Conservation (phyloP, 2,888 invertebrate species). For the Thumatha senex region DNA sequence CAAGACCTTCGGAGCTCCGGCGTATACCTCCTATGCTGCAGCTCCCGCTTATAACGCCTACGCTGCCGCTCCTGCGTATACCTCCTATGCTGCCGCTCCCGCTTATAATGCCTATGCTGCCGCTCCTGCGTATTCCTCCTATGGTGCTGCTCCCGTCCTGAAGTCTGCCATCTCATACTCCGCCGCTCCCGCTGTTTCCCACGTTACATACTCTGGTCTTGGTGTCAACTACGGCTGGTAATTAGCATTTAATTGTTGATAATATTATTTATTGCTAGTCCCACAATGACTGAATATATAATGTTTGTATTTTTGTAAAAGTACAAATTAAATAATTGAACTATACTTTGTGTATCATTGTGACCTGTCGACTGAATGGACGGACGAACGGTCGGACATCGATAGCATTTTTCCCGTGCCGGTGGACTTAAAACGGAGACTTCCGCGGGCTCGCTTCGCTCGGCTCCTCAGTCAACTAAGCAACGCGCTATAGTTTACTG, state of each 20-base stretch:
- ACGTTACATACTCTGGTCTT: constrained; percentile 66
- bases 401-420: no score
- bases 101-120: not conserved
- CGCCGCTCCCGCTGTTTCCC: constrained; percentile 56
- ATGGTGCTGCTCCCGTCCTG: constrained; percentile 52
- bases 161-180: constrained; percentile 56
- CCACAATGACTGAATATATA: constrained; percentile 2
- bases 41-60: constrained; percentile 40
- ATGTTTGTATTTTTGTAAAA: not conserved
- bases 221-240: constrained; percentile 76
- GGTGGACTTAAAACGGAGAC: no score
- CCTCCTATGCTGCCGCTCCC: constrained; percentile 16
- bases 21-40: constrained; percentile 18
- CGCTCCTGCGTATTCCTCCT: constrained; percentile 41
- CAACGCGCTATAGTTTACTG: no score
- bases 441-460: no score
- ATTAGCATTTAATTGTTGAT: constrained; percentile 29
- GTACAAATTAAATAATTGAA: constrained; percentile 1
- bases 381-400: no score
- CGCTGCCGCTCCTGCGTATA: constrained; percentile 42
- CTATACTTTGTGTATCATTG: not conserved
- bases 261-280: constrained; percentile 4
- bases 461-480: no score
- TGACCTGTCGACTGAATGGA: no score
- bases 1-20: constrained; percentile 37